phyloP scores from a whole-genome alignment of 2,888 invertebrate genomes.

The Tetragnatha montana region DNA sequence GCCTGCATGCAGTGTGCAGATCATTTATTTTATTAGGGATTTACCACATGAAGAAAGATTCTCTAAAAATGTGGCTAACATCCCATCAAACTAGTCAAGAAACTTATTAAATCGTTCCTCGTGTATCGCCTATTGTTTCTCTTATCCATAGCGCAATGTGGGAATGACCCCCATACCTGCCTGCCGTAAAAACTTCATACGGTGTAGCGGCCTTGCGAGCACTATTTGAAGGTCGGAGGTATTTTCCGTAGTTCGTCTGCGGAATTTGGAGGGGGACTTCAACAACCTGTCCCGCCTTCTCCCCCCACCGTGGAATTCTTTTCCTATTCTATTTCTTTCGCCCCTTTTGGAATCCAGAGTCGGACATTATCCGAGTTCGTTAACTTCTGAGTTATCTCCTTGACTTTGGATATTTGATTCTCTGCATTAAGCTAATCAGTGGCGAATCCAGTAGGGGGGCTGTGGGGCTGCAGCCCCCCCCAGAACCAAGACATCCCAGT shows the following conservation, averaged over 20 bases:
- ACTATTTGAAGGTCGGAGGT: conserved; percentile 28
- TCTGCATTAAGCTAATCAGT: conserved; percentile 37
- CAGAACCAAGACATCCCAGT: too few relatives aligned
- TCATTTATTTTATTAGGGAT: too few relatives aligned
- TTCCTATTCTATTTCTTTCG: not conserved
- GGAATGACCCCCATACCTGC: not conserved
- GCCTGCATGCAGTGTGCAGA: too few relatives aligned
- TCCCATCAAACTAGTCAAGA: too few relatives aligned
- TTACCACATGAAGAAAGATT: too few relatives aligned
- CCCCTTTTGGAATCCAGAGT: conserved; percentile 20
- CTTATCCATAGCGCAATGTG: not conserved
- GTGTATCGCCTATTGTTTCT: too few relatives aligned
- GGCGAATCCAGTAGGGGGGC: too few relatives aligned
- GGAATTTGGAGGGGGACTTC: conserved; percentile 19
- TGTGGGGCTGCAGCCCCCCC: too few relatives aligned
- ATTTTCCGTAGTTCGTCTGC: conserved; percentile 20
- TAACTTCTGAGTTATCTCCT: conserved; percentile 38
- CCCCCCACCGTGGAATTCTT: not conserved
- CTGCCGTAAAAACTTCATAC: conserved; percentile 7
- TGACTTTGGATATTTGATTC: conserved; percentile 12
- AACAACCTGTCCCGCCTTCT: conserved; percentile 6
- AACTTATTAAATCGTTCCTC: too few relatives aligned
- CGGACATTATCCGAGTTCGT: not conserved
- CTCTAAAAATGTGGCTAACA: too few relatives aligned
- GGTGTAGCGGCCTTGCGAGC: conserved; percentile 21